These are phyloP conservation scores for Drosophila leonis DNA, from an alignment of 2,888 invertebrate genomes.

Conservation along the genomic window DNA sequence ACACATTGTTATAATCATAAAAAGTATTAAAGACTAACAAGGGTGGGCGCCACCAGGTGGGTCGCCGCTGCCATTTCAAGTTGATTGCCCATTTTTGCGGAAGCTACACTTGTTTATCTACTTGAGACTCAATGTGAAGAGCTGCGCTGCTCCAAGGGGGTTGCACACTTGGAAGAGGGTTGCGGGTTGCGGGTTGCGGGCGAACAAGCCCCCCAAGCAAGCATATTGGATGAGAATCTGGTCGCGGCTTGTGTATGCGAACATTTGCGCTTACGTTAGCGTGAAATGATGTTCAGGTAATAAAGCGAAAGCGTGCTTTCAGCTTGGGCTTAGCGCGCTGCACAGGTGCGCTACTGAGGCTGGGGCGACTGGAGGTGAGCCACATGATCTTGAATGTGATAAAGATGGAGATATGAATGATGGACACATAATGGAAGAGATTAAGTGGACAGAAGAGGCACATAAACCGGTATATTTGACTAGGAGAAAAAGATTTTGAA, in stretches of 20 bases:
- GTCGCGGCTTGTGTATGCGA: slow-evolving; percentile 70
- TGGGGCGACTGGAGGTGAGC: not conserved
- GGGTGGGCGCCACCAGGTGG: slow-evolving; percentile 61
- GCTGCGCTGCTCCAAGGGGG: slow-evolving; percentile 21
- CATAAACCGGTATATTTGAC: too few relatives aligned
- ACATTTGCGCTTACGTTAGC: slow-evolving; percentile 77
- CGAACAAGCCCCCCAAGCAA: not conserved
- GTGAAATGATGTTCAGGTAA: slow-evolving; percentile 77
- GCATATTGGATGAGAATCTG: slow-evolving; percentile 54
- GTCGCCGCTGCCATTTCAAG: slow-evolving; percentile 64
- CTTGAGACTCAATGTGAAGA: slow-evolving; percentile 34
- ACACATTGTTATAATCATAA: slow-evolving; percentile 78
- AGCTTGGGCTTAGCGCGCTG: slow-evolving; percentile 21
- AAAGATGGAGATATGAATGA: not conserved
- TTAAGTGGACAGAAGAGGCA: too few relatives aligned
- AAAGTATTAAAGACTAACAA: slow-evolving; percentile 76
- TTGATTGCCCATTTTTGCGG: slow-evolving; percentile 78
- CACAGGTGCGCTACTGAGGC: slow-evolving; percentile 38
- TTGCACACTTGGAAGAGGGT: not conserved
- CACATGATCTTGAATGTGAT: not conserved
- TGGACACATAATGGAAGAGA: not conserved
- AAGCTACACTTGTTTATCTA: slow-evolving; percentile 75
- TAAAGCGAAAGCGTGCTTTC: slow-evolving; percentile 51
- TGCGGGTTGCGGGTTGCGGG: not conserved
- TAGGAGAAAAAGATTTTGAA: too few relatives aligned